A percentile compares a stretch with the other conserved stretches of the same genome.
Evolutionary conservation across 2,888 invertebrate genomes (phyloP).

Genomic region (Branchipolynoe longqiensis): DNA sequence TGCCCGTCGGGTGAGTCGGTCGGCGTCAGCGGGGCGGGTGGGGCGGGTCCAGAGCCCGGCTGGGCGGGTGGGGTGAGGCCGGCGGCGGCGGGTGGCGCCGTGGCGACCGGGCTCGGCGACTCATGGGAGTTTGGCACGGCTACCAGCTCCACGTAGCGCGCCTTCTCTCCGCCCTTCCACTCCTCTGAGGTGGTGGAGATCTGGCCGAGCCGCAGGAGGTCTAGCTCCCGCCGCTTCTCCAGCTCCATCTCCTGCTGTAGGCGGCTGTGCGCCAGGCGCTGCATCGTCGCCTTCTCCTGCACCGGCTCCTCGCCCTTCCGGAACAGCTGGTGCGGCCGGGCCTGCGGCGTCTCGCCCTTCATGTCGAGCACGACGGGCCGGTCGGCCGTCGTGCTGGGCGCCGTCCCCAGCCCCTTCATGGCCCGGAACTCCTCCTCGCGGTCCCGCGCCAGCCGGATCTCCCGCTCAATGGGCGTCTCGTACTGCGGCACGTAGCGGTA

Average conservation of each 20-base stretch:
- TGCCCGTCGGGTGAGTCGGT: conserved; percentile 40
- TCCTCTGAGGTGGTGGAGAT: conserved; percentile 85
- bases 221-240: conserved; percentile 91
- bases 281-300: conserved; percentile 70
- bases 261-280: conserved; percentile 84
- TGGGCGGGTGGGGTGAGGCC: conserved; percentile 54
- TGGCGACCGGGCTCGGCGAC: neutral
- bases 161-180: conserved; percentile 83
- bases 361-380: conserved; percentile 20
- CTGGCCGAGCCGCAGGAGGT: conserved; percentile 87
- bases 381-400: conserved; percentile 61
- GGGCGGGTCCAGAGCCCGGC: neutral
- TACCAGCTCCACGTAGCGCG: conserved; percentile 74
- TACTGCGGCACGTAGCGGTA: conserved; percentile 62
- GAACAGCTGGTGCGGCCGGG: conserved; percentile 5
- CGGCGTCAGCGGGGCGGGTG: conserved; percentile 43
- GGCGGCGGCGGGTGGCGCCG: conserved; percentile 62
- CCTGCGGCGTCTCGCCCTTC: conserved; percentile 9
- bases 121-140: too few species aligned
- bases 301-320: conserved; percentile 60
- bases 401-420: conserved; percentile 75
- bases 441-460: conserved; percentile 83
- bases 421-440: conserved; percentile 83
- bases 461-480: conserved; percentile 84
- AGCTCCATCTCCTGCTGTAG: conserved; percentile 95